Conservation (phyloP, 2,113 vertebrate species). For the Leptocoma aspasia region DNA sequence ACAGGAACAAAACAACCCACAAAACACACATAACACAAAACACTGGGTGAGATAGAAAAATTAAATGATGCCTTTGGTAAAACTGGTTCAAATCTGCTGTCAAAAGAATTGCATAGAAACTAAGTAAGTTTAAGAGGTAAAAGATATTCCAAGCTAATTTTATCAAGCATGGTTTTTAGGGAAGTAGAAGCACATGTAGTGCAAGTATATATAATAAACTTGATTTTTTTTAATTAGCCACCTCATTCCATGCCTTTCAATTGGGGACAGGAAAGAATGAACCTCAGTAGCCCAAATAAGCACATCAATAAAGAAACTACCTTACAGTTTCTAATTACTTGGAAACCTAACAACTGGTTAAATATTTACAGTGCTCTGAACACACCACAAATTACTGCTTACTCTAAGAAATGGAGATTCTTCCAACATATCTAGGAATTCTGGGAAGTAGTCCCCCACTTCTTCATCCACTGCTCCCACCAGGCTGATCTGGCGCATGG, state of each 20-base stretch:
- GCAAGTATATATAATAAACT: background rate
- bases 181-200: background rate
- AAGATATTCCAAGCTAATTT: background rate
- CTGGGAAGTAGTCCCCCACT: constrained; percentile 96
- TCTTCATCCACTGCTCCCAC: constrained; percentile 98
- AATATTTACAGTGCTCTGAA: background rate
- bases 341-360: background rate
- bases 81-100: background rate
- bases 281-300: background rate
- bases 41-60: constrained; percentile 4
- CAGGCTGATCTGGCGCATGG: constrained; percentile 97
- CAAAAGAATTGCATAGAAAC: background rate
- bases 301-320: background rate
- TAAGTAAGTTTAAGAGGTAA: background rate
- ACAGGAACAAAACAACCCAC: constrained; percentile 45
- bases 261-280: background rate
- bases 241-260: background rate
- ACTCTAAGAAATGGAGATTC: constrained; percentile 98
- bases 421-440: constrained; percentile 98
- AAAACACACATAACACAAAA: constrained; percentile 55
- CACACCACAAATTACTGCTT: constrained; percentile 8
- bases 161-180: background rate
- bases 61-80: background rate
- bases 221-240: background rate
- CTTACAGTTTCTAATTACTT: background rate